These are phyloP conservation scores for Cephus spinipes DNA, from an alignment of 2,888 invertebrate genomes.

Conservation along the genomic window DNA sequence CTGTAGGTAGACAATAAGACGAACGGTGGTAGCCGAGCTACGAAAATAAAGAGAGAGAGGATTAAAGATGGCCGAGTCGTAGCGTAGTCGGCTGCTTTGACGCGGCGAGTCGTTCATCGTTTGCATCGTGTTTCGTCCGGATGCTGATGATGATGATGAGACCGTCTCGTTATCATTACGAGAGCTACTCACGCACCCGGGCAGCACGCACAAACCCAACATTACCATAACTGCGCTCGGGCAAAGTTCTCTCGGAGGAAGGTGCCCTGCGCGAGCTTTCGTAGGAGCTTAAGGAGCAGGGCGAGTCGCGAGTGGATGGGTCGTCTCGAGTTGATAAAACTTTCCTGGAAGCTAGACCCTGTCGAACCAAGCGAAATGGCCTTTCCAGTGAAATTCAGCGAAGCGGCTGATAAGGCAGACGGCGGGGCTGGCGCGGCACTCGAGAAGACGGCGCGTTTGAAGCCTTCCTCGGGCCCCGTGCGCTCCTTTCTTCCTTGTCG, in stretches of 20 bases:
- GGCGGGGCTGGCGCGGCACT: neutral
- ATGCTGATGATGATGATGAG: conserved; percentile 54
- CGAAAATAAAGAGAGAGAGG: conserved; percentile 10
- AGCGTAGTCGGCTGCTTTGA: conserved; percentile 50
- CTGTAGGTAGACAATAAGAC: neutral
- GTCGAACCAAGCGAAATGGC: neutral
- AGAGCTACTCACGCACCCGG: conserved; percentile 44
- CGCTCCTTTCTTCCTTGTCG: conserved; percentile 38
- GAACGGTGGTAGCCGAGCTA: neutral
- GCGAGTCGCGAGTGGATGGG: neutral
- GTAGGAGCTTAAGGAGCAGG: neutral
- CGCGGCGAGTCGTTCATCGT: conserved; percentile 47
- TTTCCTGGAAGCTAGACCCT: neutral
- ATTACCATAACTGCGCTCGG: conserved; percentile 47
- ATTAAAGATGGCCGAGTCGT: conserved; percentile 44
- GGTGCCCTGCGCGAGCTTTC: conserved; percentile 28
- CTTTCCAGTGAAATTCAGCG: neutral
- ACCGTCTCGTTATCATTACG: conserved; percentile 50
- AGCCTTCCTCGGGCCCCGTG: conserved; percentile 38
- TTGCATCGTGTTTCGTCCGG: conserved; percentile 51
- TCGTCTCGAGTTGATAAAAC: neutral
- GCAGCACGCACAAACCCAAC: conserved; percentile 45
- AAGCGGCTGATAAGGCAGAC: neutral
- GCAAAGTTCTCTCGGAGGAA: conserved; percentile 22
- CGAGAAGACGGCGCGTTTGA: conserved; percentile 48